Evolutionary conservation across 2,113 vertebrate species (phyloP).

Genomic region (Passer montanus): DNA sequence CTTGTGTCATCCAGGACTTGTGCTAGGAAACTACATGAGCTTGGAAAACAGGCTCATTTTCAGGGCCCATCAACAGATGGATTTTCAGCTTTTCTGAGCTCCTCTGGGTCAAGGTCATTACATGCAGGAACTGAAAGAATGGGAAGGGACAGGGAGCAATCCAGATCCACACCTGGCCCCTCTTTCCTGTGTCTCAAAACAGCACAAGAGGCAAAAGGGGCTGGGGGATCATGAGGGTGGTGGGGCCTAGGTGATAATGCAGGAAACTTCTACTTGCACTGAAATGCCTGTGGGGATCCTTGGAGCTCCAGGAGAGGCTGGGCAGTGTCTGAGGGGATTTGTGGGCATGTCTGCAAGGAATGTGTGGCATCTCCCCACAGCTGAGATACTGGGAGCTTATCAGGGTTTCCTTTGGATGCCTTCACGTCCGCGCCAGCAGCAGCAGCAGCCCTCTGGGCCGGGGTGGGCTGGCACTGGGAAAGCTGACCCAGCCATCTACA

Average conservation of each 20-base stretch:
- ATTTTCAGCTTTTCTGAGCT: not conserved
- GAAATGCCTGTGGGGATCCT: not conserved
- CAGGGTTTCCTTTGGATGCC: not conserved
- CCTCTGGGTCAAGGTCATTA: not conserved
- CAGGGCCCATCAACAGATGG: not conserved
- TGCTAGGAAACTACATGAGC: not conserved
- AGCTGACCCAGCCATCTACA: accelerated
- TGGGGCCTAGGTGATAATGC: not conserved
- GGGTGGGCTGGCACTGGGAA: not conserved
- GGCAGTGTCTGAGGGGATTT: not conserved
- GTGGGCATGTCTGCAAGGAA: not conserved
- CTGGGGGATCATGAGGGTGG: accelerated
- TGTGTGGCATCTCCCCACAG: not conserved
- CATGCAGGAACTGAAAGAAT: accelerated
- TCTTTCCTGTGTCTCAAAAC: not conserved
- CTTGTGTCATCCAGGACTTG: not conserved
- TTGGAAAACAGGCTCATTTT: not conserved
- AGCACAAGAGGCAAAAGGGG: not conserved
- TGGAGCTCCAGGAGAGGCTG: not conserved
- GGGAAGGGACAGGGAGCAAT: not conserved
- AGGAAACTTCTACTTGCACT: not conserved
- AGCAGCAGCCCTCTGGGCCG: not conserved
- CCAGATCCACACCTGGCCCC: not conserved
- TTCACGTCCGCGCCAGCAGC: accelerated
- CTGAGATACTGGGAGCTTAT: not conserved